Evolutionary conservation across 2,113 vertebrate genomes (phyloP).

Genomic region (Myrmophylax atrothorax): DNA sequence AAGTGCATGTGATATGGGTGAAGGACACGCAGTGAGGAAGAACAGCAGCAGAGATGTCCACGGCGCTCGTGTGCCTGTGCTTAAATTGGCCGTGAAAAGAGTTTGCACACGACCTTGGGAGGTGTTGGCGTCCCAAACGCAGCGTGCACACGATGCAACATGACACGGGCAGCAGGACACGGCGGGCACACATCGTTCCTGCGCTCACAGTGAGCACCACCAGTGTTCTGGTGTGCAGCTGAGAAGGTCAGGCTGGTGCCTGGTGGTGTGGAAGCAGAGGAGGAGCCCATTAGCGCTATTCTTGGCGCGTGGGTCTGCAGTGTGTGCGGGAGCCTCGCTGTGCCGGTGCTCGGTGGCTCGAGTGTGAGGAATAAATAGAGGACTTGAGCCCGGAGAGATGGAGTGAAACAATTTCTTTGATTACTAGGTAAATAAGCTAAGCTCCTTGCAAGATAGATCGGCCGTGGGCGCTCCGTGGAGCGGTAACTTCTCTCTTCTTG

Average conservation of each 20-base stretch:
- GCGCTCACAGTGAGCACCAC: fast-evolving
- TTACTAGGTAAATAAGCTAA: background rate
- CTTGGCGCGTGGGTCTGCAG: background rate
- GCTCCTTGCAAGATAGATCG: background rate
- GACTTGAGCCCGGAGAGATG: background rate
- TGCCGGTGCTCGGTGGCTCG: fast-evolving
- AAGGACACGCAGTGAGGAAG: background rate
- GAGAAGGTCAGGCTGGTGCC: background rate
- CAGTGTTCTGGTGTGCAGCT: fast-evolving
- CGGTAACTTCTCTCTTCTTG: background rate
- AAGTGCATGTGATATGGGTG: fast-evolving
- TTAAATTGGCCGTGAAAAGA: background rate
- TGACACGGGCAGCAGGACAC: background rate
- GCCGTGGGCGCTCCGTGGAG: background rate
- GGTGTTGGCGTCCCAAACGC: fast-evolving
- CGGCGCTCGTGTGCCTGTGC: fast-evolving
- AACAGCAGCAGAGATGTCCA: background rate
- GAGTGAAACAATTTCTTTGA: background rate
- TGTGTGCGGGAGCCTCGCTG: fast-evolving
- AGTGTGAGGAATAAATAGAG: background rate
- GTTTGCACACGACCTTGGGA: fast-evolving
- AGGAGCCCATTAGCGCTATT: fast-evolving
- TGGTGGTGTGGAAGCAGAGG: background rate
- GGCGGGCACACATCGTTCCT: fast-evolving
- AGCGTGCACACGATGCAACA: fast-evolving